Conservation (phyloP, 2,797 vertebrate species). For the Scolopax bukidnonensis region DNA sequence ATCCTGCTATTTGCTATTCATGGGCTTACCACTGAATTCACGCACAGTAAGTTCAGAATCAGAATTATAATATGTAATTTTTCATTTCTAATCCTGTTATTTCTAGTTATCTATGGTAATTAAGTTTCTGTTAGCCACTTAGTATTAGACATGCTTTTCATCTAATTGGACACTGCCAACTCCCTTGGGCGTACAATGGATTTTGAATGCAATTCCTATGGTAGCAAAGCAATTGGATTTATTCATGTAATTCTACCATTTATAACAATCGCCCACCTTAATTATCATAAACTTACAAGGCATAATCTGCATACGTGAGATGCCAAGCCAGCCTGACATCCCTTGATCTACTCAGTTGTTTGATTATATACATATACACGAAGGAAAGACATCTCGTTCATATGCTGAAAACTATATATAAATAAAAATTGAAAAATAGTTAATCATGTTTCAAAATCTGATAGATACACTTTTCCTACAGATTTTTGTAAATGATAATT, state of each 20-base stretch:
- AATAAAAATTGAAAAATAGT: not conserved
- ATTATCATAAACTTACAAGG: not conserved
- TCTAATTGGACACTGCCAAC: conserved; percentile 10
- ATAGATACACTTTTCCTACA: rapidly evolving
- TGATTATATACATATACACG: not conserved
- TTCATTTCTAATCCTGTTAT: conserved; percentile 36
- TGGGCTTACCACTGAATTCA: not conserved
- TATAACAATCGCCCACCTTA: not conserved
- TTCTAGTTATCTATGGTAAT: conserved; percentile 4
- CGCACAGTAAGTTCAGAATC: not conserved
- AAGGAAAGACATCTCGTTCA: not conserved
- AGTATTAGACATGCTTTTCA: conserved; percentile 33
- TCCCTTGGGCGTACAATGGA: not conserved
- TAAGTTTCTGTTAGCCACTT: conserved; percentile 37
- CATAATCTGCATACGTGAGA: not conserved
- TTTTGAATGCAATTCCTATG: conserved; percentile 10
- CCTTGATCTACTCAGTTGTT: not conserved
- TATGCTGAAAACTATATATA: not conserved
- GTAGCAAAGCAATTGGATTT: not conserved
- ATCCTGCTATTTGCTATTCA: not conserved
- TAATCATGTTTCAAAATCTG: not conserved
- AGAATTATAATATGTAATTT: not conserved
- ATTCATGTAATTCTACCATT: not conserved
- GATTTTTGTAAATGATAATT: not conserved
- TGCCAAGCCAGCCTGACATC: not conserved